A percentile compares a stretch with the other conserved stretches of the same genome.
phyloP scores from a whole-genome alignment of 1,140 invertebrate genomes.

The Ectropis grisescens region DNA sequence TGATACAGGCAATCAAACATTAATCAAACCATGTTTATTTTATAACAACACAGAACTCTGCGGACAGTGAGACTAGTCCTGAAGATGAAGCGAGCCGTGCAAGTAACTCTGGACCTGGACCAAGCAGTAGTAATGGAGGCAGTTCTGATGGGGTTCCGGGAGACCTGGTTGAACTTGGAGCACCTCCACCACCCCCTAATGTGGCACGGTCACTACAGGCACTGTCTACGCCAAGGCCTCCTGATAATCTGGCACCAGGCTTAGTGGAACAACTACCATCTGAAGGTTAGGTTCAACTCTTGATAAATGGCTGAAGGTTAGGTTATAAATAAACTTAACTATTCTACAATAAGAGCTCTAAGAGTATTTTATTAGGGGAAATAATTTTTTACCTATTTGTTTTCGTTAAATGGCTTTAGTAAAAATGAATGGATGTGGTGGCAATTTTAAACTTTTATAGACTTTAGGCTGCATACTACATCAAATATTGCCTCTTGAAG shows the following conservation, averaged over 20 bases:
- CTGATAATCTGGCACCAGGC: slow-evolving; percentile 50
- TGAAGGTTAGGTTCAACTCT: slow-evolving; percentile 41
- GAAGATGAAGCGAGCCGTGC: slow-evolving; percentile 49
- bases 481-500: too few relatives aligned
- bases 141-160: neutral
- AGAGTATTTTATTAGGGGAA: too few relatives aligned
- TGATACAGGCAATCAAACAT: too few relatives aligned
- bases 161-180: slow-evolving; percentile 1
- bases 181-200: slow-evolving; percentile 37
- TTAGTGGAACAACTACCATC: slow-evolving; percentile 53
- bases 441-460: too few relatives aligned
- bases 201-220: slow-evolving; percentile 42
- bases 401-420: too few relatives aligned
- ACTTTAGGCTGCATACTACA: too few relatives aligned
- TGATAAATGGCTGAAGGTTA: too few relatives aligned
- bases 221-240: slow-evolving; percentile 43
- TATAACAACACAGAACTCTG: slow-evolving; percentile 53
- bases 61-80: slow-evolving; percentile 58
- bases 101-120: slow-evolving; percentile 40
- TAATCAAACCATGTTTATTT: too few relatives aligned
- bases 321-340: too few relatives aligned
- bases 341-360: too few relatives aligned
- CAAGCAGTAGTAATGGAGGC: slow-evolving; percentile 24
- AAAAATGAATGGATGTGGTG: too few relatives aligned
- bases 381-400: too few relatives aligned